Base-by-base conservation (phyloP, 2,888 invertebrate species). In the Cacoxenus indagator region DNA sequence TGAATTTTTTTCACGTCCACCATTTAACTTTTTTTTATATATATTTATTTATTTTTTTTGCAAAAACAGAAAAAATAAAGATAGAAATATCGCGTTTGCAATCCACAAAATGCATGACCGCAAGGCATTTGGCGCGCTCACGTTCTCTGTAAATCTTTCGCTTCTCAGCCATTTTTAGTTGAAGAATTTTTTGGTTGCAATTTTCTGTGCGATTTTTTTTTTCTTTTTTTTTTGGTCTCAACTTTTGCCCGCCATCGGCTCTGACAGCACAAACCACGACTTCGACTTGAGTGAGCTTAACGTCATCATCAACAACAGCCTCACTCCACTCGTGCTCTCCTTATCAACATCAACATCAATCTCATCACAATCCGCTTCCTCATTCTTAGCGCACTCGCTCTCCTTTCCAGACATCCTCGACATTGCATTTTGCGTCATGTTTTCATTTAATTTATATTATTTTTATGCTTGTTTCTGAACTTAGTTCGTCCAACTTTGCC, bases 391-490 rank as follows among this genome's bases (percentile, higher is more conserved):
- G 19, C 19, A 2, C 22, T 51, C 51, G 19, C 26, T 8, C 24
- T 55, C 1, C 24, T 54, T 11, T 22, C 11, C 54, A n/a, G n/a
- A 24, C n/a, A 19, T 9, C 26, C 9, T 27, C 22, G 59, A 22
- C 19, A 22, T 14, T 29, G 61, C 61, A 62, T 29, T 54, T 57
- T 57, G 57, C 29, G 17, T 27, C 57, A 57, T 57, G 57, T 57
- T 57, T 57, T 57, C 27, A 57, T 57, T 57, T 57, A 57, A 57
- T 57, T 57, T 57, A 57, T 57, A 17, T 57, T 57, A 57, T 57
- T 57, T 57, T 57, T 57, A 57, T 29, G 29, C 27, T 48, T 48
- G 48, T 48, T n/a, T 22, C 54, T 54, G 54, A 54, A 54, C 54
- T 54, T 54, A 8, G 26, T 54, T 24, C n/a, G n/a, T n/a, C n/a